Evolutionary conservation across 1,140 invertebrate species (phyloP).

Genomic region (Trichoplusia ni): DNA sequence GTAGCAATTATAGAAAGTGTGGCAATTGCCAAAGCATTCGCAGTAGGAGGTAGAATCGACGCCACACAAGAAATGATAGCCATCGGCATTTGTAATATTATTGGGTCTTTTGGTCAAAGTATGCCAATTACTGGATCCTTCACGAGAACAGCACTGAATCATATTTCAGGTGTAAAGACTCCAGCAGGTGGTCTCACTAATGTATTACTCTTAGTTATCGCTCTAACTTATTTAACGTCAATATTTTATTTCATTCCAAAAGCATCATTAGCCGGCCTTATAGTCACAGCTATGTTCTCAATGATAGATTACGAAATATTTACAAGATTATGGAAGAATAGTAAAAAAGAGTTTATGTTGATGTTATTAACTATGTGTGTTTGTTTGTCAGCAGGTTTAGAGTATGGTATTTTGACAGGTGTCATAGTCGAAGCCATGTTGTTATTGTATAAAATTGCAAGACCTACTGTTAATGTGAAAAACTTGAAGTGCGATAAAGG

Average conservation of each 20-base stretch:
- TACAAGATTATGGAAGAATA: constrained; percentile 55
- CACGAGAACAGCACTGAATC: constrained; percentile 94
- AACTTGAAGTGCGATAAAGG: constrained; percentile 36
- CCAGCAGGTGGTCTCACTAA: constrained; percentile 90
- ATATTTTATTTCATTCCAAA: constrained; percentile 75
- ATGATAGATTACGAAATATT: constrained; percentile 67
- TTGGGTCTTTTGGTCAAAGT: constrained; percentile 92
- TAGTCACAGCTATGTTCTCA: constrained; percentile 71
- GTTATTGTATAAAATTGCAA: constrained; percentile 58
- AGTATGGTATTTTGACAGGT: constrained; percentile 70
- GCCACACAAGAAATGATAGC: constrained; percentile 93
- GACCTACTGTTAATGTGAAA: constrained; percentile 52
- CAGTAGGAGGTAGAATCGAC: constrained; percentile 81
- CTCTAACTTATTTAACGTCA: constrained; percentile 64
- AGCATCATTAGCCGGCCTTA: constrained; percentile 70
- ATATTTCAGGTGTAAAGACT: constrained; percentile 94
- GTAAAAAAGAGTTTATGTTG: constrained; percentile 60
- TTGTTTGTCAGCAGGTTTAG: constrained; percentile 60
- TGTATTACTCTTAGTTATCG: constrained; percentile 62
- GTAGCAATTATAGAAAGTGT: constrained; percentile 91
- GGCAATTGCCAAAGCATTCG: constrained; percentile 92
- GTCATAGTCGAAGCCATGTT: constrained; percentile 57
- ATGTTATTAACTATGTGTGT: constrained; percentile 54
- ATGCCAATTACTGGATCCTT: constrained; percentile 95
- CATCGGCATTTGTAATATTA: constrained; percentile 90